Evolutionary conservation across 2,888 invertebrate species (phyloP), one percentile per base, ranked within the genome.

Genomic region (Teinopalpus imperialis): DNA sequence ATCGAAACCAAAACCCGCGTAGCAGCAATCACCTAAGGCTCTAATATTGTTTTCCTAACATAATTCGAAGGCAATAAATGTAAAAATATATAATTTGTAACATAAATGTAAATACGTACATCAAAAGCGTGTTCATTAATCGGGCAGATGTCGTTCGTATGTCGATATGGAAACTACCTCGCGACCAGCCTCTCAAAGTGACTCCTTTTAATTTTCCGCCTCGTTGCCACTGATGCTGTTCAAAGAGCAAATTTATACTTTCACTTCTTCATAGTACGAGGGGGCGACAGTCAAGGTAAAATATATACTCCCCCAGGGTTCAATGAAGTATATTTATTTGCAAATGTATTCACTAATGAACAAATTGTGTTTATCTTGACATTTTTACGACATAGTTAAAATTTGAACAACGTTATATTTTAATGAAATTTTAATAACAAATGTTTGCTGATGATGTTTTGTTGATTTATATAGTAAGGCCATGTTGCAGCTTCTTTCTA

Each of bases 161-260:
- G 23, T 14, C 13, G 34, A 14, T 20, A 34, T 20, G 31, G 31
- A 24, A 37, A 37, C 37, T 8, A 20, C 31, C 20, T 39, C 37
- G 26, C 26, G 37, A 34, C 27, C 20, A 12, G 37, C 31, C 20
- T 24, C 44, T 31, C 44, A 39, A 44, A 39, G 44, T 44, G 32
- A 31, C 44, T 44, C 37, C 44, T 24, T 16, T 44, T 31, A 37
- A 44, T 44, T 44, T 44, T 37, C 31, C 37, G 32, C 37, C 20
- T n/a, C 31, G 18, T 24, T 26, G 37, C 31, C 37, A 3, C 26
- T 18, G 24, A 12, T 24, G 24, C 37, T 12, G 26, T 18, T 44
- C 44, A 44, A 44, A 44, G 31, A 32, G 31, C 18, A 44, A 44
- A 39, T 26, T 13, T 26, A 18, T 44, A 27, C 26, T 13, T 37